Percentiles rank a stretch among this genome's conserved stretches.
These are phyloP conservation scores for Pteruthius melanotis DNA, from an alignment of 2,113 vertebrate species.

Conservation along the genomic window DNA sequence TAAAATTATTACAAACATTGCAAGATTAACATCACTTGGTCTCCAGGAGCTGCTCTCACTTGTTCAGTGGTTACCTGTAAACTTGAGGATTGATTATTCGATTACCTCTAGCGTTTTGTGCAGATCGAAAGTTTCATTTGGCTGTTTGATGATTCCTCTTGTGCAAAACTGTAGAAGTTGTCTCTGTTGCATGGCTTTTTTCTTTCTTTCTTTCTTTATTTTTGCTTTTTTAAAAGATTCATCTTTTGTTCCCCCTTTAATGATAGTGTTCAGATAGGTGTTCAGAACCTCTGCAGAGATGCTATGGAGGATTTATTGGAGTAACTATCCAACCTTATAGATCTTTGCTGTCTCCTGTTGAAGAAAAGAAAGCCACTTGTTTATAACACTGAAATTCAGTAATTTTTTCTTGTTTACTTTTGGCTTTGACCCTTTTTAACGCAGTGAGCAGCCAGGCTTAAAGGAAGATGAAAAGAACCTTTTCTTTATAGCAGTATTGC, in stretches of 20 bases:
- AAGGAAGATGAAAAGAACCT: background rate
- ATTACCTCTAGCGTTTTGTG: background rate
- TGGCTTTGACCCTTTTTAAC: background rate
- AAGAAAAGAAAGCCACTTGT: background rate
- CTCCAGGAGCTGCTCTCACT: background rate
- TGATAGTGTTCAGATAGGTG: no score
- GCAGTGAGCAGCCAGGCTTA: background rate
- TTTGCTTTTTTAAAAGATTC: rapidly evolving
- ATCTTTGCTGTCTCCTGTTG: background rate
- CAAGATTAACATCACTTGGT: background rate
- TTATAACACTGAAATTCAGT: background rate
- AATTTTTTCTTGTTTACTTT: background rate
- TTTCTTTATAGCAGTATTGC: background rate
- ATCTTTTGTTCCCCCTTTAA: background rate
- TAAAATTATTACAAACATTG: background rate
- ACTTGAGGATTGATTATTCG: background rate
- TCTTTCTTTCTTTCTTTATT: rapidly evolving
- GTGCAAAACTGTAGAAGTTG: background rate
- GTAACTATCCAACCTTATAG: background rate
- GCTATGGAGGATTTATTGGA: background rate
- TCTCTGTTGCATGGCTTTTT: background rate
- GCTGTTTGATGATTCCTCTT: background rate
- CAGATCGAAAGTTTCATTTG: background rate
- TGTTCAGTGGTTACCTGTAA: background rate
- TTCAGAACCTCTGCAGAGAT: background rate